Evolutionary conservation across 1,140 invertebrate genomes (phyloP).

Genomic region (Yoshiicerus persimilis): DNA sequence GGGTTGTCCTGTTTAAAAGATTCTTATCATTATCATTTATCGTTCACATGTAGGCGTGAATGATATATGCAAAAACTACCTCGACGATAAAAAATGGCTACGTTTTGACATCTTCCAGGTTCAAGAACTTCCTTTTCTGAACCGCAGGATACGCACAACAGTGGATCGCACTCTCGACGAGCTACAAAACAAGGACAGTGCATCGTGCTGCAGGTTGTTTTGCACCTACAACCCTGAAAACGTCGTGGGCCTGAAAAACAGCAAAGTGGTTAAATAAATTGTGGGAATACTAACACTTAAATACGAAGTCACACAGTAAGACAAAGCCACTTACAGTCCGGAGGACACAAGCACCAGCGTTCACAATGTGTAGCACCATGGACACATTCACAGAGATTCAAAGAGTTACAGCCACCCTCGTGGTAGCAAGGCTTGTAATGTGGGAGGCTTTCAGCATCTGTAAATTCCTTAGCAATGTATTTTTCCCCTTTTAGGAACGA

Average conservation of each 20-base stretch:
- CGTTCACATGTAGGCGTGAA: no score
- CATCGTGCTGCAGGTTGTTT: not conserved
- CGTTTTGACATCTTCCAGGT: constrained; percentile 93
- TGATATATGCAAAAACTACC: constrained; percentile 60
- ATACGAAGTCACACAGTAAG: not conserved
- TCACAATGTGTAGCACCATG: not conserved
- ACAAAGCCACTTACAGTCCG: not conserved
- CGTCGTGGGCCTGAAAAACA: not conserved
- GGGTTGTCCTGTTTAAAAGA: constrained; percentile 68
- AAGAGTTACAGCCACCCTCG: not conserved
- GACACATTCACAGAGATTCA: not conserved
- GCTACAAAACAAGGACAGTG: not conserved
- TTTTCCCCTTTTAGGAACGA: not conserved
- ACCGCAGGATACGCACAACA: constrained; percentile 57
- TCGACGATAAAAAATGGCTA: constrained; percentile 90
- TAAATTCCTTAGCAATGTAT: not conserved
- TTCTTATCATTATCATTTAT: not conserved
- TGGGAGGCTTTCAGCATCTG: not conserved
- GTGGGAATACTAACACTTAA: not conserved
- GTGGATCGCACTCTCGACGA: not conserved
- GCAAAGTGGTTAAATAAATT: not conserved
- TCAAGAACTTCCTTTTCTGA: constrained; percentile 83
- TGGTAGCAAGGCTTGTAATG: not conserved
- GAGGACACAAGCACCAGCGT: not conserved
- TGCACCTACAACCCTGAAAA: not conserved